Evolutionary conservation across 2,888 invertebrate genomes (phyloP).

Genomic region (Abrostola triplasia): DNA sequence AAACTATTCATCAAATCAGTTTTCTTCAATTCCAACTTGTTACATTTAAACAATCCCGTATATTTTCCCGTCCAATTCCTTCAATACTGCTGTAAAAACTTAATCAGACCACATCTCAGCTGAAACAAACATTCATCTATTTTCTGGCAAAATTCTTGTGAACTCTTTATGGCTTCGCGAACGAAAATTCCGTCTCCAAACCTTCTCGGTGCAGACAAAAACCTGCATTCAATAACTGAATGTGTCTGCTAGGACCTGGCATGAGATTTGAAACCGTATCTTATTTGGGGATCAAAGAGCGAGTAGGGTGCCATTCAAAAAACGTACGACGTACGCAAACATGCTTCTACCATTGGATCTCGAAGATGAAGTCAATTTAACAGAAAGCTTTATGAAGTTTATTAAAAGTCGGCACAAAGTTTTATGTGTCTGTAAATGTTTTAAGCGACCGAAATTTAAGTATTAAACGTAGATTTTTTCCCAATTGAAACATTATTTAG

Average conservation of each 20-base stretch:
- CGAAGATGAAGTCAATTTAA: slow-evolving; percentile 25
- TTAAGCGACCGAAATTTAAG: no score
- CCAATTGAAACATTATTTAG: no score
- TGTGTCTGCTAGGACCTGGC: slow-evolving; percentile 55
- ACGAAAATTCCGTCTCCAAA: slow-evolving; percentile 51
- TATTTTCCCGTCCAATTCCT: slow-evolving; percentile 35
- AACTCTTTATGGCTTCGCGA: slow-evolving; percentile 35
- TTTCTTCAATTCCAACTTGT: slow-evolving; percentile 13
- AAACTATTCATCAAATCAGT: slow-evolving; percentile 28
- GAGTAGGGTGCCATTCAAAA: slow-evolving; percentile 68
- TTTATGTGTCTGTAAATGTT: no score
- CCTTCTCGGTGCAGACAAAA: slow-evolving; percentile 54
- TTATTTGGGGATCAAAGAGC: slow-evolving; percentile 78
- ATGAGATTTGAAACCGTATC: slow-evolving; percentile 77
- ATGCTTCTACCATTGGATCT: slow-evolving; percentile 54
- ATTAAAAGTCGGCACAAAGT: no score
- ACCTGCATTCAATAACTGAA: slow-evolving; percentile 64
- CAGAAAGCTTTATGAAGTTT: background rate
- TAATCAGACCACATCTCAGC: slow-evolving; percentile 40
- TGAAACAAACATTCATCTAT: slow-evolving; percentile 47
- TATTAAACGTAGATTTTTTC: no score
- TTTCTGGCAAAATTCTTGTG: slow-evolving; percentile 41
- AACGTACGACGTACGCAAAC: slow-evolving; percentile 64
- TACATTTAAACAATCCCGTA: slow-evolving; percentile 29
- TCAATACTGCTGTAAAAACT: slow-evolving; percentile 47